Percentiles rank a stretch among this genome's conserved stretches.
These are phyloP conservation scores for Myanophis thanlyinensis DNA, from an alignment of 2,113 vertebrate species.

Conservation along the genomic window DNA sequence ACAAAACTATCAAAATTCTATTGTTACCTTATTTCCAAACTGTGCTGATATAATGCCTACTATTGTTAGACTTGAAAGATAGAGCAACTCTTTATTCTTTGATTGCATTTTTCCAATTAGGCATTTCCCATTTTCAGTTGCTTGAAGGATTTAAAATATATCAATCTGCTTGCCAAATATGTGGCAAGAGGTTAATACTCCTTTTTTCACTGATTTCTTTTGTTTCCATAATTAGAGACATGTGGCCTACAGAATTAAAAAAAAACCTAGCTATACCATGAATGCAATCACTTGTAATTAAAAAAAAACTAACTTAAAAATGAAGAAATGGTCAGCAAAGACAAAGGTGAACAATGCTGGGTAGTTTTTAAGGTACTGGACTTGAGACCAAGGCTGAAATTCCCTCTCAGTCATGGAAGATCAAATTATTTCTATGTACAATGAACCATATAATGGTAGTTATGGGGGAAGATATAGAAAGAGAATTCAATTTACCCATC, in stretches of 20 bases:
- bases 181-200: neutral
- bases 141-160: neutral
- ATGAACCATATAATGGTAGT: neutral
- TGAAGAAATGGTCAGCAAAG: neutral
- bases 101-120: neutral
- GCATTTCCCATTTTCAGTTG: neutral
- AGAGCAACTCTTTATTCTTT: neutral
- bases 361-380: neutral
- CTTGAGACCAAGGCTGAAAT: neutral
- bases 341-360: neutral
- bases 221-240: neutral
- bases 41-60: neutral
- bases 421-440: neutral
- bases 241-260: neutral
- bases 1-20: neutral
- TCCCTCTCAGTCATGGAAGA: neutral
- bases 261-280: neutral
- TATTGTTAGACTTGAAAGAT: neutral
- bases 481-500: neutral
- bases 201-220: neutral
- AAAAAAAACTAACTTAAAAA: neutral
- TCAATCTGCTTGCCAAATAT: neutral
- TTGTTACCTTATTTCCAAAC: neutral
- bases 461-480: neutral
- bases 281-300: neutral